Percentiles rank a stretch among this genome's conserved stretches.
Conservation (phyloP, 1,140 invertebrate genomes). For the Scaptomyza pallida region DNA sequence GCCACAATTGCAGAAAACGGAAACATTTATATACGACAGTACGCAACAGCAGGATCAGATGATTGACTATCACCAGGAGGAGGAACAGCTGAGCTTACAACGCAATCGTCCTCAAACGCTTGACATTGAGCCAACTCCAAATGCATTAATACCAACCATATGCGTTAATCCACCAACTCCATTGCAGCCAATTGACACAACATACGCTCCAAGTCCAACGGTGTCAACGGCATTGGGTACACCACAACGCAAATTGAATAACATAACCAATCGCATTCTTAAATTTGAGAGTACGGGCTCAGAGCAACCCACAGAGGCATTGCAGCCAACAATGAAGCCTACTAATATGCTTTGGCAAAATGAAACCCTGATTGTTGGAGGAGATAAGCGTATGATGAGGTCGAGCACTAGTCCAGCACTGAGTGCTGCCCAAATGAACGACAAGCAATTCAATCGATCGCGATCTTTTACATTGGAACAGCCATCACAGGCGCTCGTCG, state of each 20-base stretch:
- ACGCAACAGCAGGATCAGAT: constrained; percentile 15
- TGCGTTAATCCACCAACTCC: constrained; percentile 76
- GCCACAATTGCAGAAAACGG: constrained; percentile 53
- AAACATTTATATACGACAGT: constrained; percentile 64
- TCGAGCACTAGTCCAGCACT: constrained; percentile 60
- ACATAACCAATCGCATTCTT: constrained; percentile 55
- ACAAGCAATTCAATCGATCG: constrained; percentile 78
- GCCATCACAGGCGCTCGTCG: constrained; percentile 87
- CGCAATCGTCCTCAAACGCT: constrained; percentile 45
- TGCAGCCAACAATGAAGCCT: not conserved
- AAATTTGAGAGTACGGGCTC: constrained; percentile 46
- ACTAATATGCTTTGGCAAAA: constrained; percentile 39
- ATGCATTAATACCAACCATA: constrained; percentile 55
- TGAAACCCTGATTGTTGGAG: not conserved
- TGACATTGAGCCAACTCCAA: not conserved
- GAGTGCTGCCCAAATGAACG: not conserved
- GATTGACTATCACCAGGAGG: not conserved
- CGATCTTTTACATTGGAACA: constrained; percentile 87
- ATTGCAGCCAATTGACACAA: not conserved
- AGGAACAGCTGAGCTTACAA: not conserved
- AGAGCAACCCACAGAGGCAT: not conserved
- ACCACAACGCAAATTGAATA: constrained; percentile 44
- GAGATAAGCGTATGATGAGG: constrained; percentile 45
- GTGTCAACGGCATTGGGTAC: not conserved
- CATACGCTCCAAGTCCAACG: not conserved